Evolutionary conservation across 2,888 invertebrate genomes (phyloP), one percentile per base, ranked within the genome.

Genomic region (Dioctria linearis): DNA sequence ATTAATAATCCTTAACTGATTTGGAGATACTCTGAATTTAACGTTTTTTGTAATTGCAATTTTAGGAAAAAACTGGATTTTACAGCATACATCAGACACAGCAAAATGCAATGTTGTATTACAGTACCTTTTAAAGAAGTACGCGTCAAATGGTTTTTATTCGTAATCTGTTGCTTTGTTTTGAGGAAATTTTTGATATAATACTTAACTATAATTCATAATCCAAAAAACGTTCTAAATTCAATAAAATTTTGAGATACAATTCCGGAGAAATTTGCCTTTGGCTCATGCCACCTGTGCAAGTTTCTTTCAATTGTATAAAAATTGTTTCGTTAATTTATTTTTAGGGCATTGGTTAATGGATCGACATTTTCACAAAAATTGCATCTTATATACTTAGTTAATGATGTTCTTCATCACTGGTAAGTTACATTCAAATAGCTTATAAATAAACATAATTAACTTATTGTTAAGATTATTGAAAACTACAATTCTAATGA

Each of bases 381-480:
- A 89, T 93, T 99, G 81, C 99, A 99, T 91, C 94, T 99, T 89
- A 97, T 99, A 88, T 99, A 99, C 91, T 92, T 99, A 86, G 96
- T 99, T 86, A 99, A 99, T 91, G 99, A 99, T 92, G 95, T 99
- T 83, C 92, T 99, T 78, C 98, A 99, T 90, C 98, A 99, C 90
- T 97, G 96, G 96, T 96, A 93, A 94, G 94, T 93, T 84, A 57
- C 78, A 71, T 78, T 79, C 25, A 25, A 25, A 25, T 2, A 25
- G 25, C 25, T 78, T 54, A 13, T 61, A 65, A 25, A 63, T 43
- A 61, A 25, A 57, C 8, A 8, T 46, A 46, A 46, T 46, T 6
- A 8, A 46, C 2, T 46, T 46, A 46, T 6, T 46, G 46, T 46
- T 6, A 46, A 46, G 8, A 6, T 46, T 46, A 46, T 46, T 8